Evolutionary conservation across 2,113 vertebrate species (phyloP).

Genomic region (Nesogale talazaci): DNA sequence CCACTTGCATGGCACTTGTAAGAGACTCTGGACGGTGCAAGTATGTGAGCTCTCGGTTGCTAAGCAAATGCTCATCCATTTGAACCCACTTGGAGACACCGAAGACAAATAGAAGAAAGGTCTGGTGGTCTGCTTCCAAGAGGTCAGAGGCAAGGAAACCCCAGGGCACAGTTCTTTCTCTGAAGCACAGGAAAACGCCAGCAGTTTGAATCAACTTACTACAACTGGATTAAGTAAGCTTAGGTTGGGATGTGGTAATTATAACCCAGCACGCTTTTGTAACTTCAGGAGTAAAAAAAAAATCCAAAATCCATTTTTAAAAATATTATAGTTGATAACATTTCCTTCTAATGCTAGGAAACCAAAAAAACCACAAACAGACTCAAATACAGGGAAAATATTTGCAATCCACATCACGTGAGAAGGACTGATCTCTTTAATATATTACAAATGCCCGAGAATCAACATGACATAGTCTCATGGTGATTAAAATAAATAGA

Average conservation of each 20-base stretch:
- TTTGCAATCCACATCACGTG: no score
- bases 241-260: not conserved
- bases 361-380: no score
- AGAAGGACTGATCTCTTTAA: no score
- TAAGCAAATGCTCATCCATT: not conserved
- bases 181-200: not conserved
- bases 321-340: no score
- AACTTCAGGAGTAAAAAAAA: constrained; percentile 41
- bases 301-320: not conserved
- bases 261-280: not conserved
- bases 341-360: no score
- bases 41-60: not conserved
- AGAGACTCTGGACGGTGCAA: not conserved
- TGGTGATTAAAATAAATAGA: no score
- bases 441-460: no score
- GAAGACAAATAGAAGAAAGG: not conserved
- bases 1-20: not conserved
- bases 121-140: not conserved
- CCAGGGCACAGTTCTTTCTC: not conserved
- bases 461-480: no score
- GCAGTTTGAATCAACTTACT: not conserved
- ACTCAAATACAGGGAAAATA: no score
- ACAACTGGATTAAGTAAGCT: not conserved
- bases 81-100: not conserved
- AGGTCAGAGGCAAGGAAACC: not conserved